These are phyloP conservation scores for Montipora capricornis DNA, from an alignment of 64 coral and sea anemone species.

Conservation along the genomic window DNA sequence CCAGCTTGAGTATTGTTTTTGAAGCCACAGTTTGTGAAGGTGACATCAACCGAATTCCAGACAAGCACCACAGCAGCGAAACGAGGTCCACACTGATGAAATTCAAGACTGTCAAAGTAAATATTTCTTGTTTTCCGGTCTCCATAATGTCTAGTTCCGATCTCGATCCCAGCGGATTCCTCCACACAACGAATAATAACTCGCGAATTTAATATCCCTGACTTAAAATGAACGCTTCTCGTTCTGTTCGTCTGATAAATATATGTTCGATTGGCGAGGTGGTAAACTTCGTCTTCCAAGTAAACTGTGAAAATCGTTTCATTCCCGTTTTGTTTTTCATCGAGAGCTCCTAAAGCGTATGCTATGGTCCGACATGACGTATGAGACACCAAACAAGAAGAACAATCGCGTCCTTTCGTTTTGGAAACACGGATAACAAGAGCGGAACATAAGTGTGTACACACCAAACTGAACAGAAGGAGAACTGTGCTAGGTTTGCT, in stretches of 20 bases:
- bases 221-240: constrained; percentile 19
- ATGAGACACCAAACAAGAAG: neutral
- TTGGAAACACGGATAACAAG: constrained; percentile 1
- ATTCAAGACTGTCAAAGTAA: constrained; percentile 47
- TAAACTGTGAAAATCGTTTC: constrained; percentile 40
- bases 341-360: neutral
- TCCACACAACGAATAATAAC: neutral
- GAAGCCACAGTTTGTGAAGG: constrained; percentile 63
- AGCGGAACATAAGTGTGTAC: neutral
- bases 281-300: constrained; percentile 37
- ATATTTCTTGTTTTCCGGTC: constrained; percentile 60
- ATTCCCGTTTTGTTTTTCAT: neutral
- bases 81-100: constrained; percentile 74
- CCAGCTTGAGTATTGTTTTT: constrained; percentile 73
- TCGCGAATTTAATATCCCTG: neutral
- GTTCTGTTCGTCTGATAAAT: constrained; percentile 16
- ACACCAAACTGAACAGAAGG: neutral
- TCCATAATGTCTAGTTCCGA: neutral
- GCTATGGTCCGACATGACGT: neutral
- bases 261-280: neutral
- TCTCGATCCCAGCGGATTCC: constrained; percentile 26
- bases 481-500: neutral
- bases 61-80: constrained; percentile 67
- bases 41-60: constrained; percentile 63
- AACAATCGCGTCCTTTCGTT: neutral